Percentiles rank a stretch among this genome's conserved stretches.
These are phyloP conservation scores for Capitella teleta DNA, from an alignment of 1,140 invertebrate species.

Conservation along the genomic window DNA sequence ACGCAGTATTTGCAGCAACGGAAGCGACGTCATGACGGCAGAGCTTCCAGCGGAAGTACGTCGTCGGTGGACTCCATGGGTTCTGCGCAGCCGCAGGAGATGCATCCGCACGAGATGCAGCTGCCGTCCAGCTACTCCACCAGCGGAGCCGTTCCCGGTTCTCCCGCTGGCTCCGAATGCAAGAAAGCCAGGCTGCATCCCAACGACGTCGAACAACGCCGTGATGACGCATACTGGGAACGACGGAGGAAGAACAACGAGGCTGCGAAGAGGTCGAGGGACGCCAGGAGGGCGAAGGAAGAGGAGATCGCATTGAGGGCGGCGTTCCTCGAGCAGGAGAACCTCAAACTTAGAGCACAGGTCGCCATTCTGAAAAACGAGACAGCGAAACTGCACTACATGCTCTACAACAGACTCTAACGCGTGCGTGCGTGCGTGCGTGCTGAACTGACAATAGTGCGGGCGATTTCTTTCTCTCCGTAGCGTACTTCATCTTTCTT, in stretches of 20 bases:
- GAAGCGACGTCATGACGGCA: conserved; percentile 18
- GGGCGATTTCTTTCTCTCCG: too few species aligned
- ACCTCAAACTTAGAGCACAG: conserved; percentile 43
- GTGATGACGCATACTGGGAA: conserved; percentile 42
- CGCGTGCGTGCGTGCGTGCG: neutral
- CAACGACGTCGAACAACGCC: conserved; percentile 14
- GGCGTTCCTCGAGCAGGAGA: conserved; percentile 40
- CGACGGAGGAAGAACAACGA: conserved; percentile 43
- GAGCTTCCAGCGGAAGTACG: neutral
- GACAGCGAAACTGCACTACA: conserved; percentile 39
- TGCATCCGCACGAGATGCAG: neutral
- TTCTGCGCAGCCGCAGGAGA: neutral
- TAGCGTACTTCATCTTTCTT: too few species aligned
- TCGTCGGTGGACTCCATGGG: neutral
- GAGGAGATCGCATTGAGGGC: conserved; percentile 38
- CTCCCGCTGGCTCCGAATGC: neutral
- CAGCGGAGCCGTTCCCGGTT: neutral
- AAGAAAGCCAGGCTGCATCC: neutral
- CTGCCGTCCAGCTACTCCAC: neutral
- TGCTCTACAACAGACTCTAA: conserved; percentile 21
- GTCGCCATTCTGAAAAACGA: conserved; percentile 52
- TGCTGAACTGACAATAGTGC: too few species aligned
- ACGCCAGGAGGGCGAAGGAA: conserved; percentile 38
- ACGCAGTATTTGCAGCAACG: conserved; percentile 26
- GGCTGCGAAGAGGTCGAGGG: conserved; percentile 40